Conservation (phyloP, 2,113 vertebrate species). For the Bufo bufo region DNA sequence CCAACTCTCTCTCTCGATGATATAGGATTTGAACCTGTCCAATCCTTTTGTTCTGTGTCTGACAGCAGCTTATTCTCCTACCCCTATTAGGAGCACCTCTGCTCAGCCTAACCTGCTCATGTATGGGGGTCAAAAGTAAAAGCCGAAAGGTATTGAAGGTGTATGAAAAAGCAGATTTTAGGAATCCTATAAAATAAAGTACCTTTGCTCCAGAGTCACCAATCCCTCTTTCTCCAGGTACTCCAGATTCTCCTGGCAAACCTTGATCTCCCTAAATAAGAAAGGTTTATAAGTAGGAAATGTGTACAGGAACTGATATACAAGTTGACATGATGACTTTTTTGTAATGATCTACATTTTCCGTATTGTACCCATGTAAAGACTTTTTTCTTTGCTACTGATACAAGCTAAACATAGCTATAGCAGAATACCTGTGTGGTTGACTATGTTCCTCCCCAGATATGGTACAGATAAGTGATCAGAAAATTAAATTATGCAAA, state of each 20-base stretch:
- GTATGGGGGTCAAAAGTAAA: too few species aligned
- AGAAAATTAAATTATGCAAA: background rate
- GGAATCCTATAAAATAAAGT: background rate
- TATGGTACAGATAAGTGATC: background rate
- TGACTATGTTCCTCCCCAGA: background rate
- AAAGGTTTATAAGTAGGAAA: background rate
- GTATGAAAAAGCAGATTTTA: too few species aligned
- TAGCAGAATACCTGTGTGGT: background rate
- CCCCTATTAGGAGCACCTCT: too few species aligned
- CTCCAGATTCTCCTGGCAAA: constrained; percentile 84
- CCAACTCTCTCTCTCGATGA: too few species aligned
- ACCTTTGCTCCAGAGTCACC: constrained; percentile 83
- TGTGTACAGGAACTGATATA: background rate
- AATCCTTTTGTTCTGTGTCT: too few species aligned
- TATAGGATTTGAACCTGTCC: too few species aligned
- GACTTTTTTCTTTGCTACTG: background rate
- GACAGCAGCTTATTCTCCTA: too few species aligned
- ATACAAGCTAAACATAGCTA: background rate
- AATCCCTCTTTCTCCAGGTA: constrained; percentile 77
- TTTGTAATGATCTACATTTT: background rate
- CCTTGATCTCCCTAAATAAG: constrained; percentile 75
- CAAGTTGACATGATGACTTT: background rate
- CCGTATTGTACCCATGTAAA: background rate
- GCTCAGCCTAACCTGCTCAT: too few species aligned
- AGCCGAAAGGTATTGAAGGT: too few species aligned